Evolutionary conservation across 2,888 invertebrate species (phyloP).

Genomic region (Cephus nigrinus): DNA sequence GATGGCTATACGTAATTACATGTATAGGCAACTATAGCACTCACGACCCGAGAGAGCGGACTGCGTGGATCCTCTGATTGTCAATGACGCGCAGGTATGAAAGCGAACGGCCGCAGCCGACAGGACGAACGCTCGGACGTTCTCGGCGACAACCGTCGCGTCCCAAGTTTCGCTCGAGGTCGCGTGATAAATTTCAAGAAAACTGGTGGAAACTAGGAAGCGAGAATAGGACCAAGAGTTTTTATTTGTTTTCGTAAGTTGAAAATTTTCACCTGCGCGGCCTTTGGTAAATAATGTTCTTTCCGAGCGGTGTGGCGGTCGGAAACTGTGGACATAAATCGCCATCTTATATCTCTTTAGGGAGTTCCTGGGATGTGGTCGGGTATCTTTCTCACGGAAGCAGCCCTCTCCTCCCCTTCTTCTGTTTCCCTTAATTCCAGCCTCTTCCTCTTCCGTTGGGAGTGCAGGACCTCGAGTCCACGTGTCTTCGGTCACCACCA

Average conservation of each 20-base stretch:
- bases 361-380: constrained; percentile 35
- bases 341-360: constrained; percentile 43
- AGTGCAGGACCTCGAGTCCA: background rate
- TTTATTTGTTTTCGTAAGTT: constrained; percentile 4
- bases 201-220: background rate
- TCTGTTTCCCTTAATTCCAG: background rate
- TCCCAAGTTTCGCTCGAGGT: too few species aligned
- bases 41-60: too few species aligned
- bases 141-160: too few species aligned
- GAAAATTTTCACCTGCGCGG: background rate
- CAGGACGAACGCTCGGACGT: too few species aligned
- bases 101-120: too few species aligned
- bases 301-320: constrained; percentile 26
- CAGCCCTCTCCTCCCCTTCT: constrained; percentile 8
- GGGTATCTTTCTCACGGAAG: constrained; percentile 5
- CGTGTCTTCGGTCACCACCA: too few species aligned
- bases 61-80: too few species aligned
- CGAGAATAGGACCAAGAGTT: background rate
- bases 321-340: constrained; percentile 46
- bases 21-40: too few species aligned
- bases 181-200: too few species aligned
- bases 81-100: too few species aligned
- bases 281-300: constrained; percentile 39
- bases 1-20: too few species aligned
- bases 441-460: background rate